Evolutionary conservation across 2,888 invertebrate genomes (phyloP), one percentile per base, ranked within the genome.

Genomic region (Sarcophaga subvicina): DNA sequence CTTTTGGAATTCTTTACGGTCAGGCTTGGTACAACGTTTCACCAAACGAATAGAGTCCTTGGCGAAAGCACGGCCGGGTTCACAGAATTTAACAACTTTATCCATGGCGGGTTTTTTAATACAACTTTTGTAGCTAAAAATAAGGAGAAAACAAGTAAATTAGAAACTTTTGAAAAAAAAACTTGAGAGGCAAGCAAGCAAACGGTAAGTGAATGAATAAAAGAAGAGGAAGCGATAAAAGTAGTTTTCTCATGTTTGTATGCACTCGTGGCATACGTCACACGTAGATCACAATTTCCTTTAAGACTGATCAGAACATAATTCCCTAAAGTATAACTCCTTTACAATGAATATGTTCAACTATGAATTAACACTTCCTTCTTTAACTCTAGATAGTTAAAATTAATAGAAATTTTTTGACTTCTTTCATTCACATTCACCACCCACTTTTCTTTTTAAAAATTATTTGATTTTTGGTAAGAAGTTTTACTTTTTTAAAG

Each of bases 1-100:
- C 95, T 99, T 99, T 94, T 99, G 99, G 94, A 99, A 99, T 94
- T 99, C 99, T 96, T 98, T 98, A 92, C 99, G 96, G 93, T 99
- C 99, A 79, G 99, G 99, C 94, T 99, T 99, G 82, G 99, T 99
- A 94, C 99, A 99, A 93, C 99, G 97, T 94, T 99, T 99, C 63
- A 99, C 98, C 92, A 99, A 95, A 94, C 99, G 96, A 92, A 99
- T 96, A 49, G 99, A 99, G 94, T 99, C 99, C 95, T 99, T 99
- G 91, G 98, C 96, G 94, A 99, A 99, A 93, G 98, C 97, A 93
- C 97, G 97, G 89, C 97, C 98, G 91, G 99, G 99, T 94, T 99
- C 98, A 86, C 98, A 95, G 92, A 98, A 97, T 94, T 97, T 97
- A 89, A 97, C 96, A 91, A 99, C 96, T 95, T 99, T 99, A 95